Evolutionary conservation across 2,888 invertebrate species (phyloP).

Genomic region (Lymantria monacha): DNA sequence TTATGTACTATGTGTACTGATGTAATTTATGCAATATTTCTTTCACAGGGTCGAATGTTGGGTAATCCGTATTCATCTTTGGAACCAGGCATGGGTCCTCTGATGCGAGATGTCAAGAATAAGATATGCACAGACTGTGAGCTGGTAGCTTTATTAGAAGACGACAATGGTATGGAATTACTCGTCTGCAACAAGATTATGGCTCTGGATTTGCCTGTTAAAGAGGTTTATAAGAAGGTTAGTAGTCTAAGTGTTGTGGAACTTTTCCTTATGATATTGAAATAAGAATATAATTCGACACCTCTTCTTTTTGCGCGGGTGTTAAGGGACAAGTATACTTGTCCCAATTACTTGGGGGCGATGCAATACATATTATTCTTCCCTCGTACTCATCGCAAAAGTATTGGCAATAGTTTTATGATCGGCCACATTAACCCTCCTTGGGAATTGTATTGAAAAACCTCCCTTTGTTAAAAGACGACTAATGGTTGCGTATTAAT

Average conservation of each 20-base stretch:
- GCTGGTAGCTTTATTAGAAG: conserved; percentile 97
- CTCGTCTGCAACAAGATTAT: conserved; percentile 99
- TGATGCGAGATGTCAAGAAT: conserved; percentile 99
- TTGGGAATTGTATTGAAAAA: too few relatives aligned
- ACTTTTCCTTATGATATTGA: too few relatives aligned
- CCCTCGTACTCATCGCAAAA: too few relatives aligned
- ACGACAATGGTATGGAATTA: conserved; percentile 99
- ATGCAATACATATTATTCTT: too few relatives aligned
- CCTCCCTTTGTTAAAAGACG: too few relatives aligned
- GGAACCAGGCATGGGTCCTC: conserved; percentile 96
- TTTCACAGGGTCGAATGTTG: conserved; percentile 92
- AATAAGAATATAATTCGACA: too few relatives aligned
- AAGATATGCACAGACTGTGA: conserved; percentile 99
- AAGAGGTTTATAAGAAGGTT: conserved; percentile 92
- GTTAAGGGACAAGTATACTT: too few relatives aligned
- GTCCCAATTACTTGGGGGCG: too few relatives aligned
- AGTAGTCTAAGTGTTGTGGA: not conserved
- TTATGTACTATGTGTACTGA: not conserved
- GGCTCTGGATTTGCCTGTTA: conserved; percentile 96
- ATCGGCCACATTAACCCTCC: too few relatives aligned
- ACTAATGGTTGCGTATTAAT: too few relatives aligned
- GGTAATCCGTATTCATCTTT: conserved; percentile 98
- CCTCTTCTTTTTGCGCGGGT: too few relatives aligned
- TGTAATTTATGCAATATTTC: not conserved
- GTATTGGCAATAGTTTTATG: too few relatives aligned